Evolutionary conservation across 2,113 vertebrate species (phyloP).

Genomic region (Nettapus auritus): DNA sequence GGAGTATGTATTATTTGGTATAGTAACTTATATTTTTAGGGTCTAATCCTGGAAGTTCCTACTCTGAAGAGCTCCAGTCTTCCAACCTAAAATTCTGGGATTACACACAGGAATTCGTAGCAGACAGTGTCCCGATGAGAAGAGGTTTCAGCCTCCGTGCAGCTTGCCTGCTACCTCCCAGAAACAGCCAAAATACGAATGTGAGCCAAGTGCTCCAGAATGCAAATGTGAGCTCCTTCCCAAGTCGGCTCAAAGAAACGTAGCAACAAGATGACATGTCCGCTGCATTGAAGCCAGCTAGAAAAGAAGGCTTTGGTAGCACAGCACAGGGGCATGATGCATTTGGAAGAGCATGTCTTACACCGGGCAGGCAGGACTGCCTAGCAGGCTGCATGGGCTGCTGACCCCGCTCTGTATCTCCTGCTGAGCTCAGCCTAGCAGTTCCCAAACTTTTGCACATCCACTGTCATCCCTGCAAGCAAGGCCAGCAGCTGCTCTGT

Average conservation of each 20-base stretch:
- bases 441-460: neutral
- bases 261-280: neutral
- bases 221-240: neutral
- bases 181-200: neutral
- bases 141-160: neutral
- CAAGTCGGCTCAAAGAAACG: neutral
- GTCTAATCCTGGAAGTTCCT: conserved; percentile 31
- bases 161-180: neutral
- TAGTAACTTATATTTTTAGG: conserved; percentile 34
- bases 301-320: neutral
- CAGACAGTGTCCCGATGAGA: neutral
- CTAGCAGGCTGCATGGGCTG: neutral
- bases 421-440: neutral
- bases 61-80: neutral
- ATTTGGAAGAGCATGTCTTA: neutral
- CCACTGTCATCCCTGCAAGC: neutral
- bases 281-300: neutral
- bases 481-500: neutral
- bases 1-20: conserved; percentile 35
- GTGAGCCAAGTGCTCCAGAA: neutral
- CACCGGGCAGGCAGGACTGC: neutral
- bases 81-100: conserved; percentile 21
- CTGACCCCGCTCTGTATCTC: neutral
- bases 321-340: neutral
- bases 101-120: neutral